Conservation (phyloP, 2,888 invertebrate genomes). For the Hecatera dysodea region DNA sequence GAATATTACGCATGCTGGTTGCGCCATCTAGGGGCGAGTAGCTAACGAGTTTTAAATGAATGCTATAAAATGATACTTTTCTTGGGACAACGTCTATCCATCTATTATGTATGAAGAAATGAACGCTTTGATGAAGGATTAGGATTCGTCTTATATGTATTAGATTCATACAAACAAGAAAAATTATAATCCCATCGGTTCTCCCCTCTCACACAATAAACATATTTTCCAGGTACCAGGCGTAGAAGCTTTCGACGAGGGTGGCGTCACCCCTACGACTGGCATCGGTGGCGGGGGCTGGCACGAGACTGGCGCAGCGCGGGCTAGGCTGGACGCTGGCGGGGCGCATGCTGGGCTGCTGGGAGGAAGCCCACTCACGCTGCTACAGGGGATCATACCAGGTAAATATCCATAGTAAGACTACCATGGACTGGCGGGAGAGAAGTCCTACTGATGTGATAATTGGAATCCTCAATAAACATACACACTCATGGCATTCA, state of each 20-base stretch:
- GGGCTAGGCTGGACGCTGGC: constrained; percentile 81
- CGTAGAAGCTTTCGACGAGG: constrained; percentile 76
- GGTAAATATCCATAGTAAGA: constrained; percentile 85
- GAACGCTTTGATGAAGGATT: too few species aligned
- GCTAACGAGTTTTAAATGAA: background rate
- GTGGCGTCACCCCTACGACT: constrained; percentile 47
- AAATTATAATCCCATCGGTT: background rate
- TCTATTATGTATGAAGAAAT: too few species aligned
- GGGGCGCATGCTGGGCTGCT: constrained; percentile 88
- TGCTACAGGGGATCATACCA: constrained; percentile 95
- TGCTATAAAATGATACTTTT: background rate
- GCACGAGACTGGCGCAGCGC: constrained; percentile 71
- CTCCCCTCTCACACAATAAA: background rate
- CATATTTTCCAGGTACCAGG: constrained; percentile 80
- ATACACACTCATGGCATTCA: background rate
- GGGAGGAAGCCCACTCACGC: constrained; percentile 92
- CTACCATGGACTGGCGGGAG: too few species aligned
- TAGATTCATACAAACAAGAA: too few species aligned
- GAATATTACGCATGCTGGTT: background rate
- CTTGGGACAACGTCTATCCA: too few species aligned
- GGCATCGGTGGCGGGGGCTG: constrained; percentile 60
- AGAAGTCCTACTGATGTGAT: too few species aligned
- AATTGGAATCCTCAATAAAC: background rate
- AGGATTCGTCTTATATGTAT: too few species aligned
- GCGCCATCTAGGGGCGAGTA: constrained; percentile 37